phyloP scores from a whole-genome alignment of 2,888 invertebrate species.

The Idaea dimidiata region DNA sequence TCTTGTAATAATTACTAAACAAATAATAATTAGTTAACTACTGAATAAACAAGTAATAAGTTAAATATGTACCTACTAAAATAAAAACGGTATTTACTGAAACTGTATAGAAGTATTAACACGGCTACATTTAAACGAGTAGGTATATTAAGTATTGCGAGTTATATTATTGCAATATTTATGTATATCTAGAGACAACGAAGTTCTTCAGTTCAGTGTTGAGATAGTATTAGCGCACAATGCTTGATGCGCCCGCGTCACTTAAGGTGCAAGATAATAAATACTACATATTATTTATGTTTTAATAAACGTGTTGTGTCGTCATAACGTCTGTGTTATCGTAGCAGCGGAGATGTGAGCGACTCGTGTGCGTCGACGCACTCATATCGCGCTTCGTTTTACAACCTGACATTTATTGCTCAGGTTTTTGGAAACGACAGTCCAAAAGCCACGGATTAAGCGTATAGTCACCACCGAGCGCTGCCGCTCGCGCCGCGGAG shows the following conservation, averaged over 20 bases:
- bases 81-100: no score
- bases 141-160: constrained; percentile 21
- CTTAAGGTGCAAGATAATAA: constrained; percentile 63
- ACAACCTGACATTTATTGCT: constrained; percentile 68
- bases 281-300: constrained; percentile 51
- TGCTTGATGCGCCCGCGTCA: constrained; percentile 46
- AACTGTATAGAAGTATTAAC: no score
- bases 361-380: constrained; percentile 55
- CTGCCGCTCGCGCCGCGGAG: constrained; percentile 49
- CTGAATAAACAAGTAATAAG: no score
- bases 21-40: no score
- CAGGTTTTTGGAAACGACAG: constrained; percentile 70
- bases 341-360: constrained; percentile 66
- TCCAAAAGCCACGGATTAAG: constrained; percentile 63
- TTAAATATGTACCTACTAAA: no score
- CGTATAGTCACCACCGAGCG: constrained; percentile 53
- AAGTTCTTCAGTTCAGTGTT: constrained; percentile 22
- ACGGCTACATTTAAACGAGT: no score
- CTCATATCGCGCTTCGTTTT: constrained; percentile 65
- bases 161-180: constrained; percentile 27
- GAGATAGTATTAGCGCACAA: constrained; percentile 38
- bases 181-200: constrained; percentile 25
- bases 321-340: constrained; percentile 71
- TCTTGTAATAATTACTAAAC: no score
- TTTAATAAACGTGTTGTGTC: constrained; percentile 68